phyloP scores from a whole-genome alignment of 2,113 vertebrate genomes.

The Podilymbus podiceps region DNA sequence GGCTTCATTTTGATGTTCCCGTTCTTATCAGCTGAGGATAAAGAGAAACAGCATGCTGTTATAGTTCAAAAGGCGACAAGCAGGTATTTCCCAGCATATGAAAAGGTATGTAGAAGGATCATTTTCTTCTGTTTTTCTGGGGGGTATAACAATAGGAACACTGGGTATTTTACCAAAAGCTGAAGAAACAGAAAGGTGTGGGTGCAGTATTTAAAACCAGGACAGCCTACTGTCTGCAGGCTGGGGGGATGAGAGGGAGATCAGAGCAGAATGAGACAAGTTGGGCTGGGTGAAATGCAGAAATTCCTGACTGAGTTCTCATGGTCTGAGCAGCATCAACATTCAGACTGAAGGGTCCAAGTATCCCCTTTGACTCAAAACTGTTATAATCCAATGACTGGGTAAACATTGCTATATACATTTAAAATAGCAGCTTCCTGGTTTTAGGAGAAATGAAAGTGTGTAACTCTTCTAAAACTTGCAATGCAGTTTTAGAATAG shows the following conservation, averaged over 20 bases:
- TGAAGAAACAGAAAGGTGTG: neutral
- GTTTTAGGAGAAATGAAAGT: neutral
- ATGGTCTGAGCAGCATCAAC: neutral
- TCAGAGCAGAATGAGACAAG: neutral
- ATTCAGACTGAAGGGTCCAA: neutral
- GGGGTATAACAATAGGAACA: neutral
- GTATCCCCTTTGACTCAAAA: neutral
- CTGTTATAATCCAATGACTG: neutral
- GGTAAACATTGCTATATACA: neutral
- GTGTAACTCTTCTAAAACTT: too few species aligned
- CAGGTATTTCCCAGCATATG: constrained; percentile 85
- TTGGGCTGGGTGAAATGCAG: neutral
- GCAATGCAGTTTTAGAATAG: neutral
- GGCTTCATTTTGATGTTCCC: constrained; percentile 73
- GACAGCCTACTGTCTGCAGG: neutral
- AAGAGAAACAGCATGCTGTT: constrained; percentile 56
- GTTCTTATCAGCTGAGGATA: constrained; percentile 70
- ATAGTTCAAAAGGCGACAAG: constrained; percentile 77
- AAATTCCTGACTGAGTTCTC: neutral
- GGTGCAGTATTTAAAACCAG: neutral
- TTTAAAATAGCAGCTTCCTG: neutral
- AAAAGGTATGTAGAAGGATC: constrained; percentile 77
- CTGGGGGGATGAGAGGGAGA: neutral
- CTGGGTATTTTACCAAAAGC: neutral
- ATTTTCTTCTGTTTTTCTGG: neutral